These are phyloP conservation scores for Tachina grossa DNA, from an alignment of 2,888 invertebrate genomes.

Conservation along the genomic window DNA sequence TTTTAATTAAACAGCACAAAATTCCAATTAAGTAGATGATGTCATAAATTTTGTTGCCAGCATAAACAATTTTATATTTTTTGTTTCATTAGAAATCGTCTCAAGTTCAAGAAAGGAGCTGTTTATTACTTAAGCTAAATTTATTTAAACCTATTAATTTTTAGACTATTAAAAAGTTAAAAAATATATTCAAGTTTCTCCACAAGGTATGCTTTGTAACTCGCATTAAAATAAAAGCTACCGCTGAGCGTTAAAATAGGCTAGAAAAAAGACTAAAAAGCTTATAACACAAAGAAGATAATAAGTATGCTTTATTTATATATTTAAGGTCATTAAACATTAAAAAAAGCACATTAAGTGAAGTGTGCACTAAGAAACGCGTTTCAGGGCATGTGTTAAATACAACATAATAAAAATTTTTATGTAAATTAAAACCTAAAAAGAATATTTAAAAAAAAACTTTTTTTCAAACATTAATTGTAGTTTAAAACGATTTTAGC, in stretches of 20 bases:
- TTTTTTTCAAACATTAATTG: too few relatives aligned
- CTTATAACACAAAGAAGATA: not conserved
- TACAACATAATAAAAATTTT: not conserved
- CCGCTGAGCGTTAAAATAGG: not conserved
- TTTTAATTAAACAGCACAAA: slow-evolving; percentile 18
- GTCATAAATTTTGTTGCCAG: not conserved
- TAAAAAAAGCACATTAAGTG: not conserved
- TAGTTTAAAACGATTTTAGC: too few relatives aligned
- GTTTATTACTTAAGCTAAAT: not conserved
- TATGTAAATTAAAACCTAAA: too few relatives aligned
- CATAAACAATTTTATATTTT: not conserved
- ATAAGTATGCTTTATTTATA: not conserved
- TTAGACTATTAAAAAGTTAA: not conserved
- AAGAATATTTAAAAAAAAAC: too few relatives aligned
- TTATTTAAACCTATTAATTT: not conserved
- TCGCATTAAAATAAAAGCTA: not conserved
- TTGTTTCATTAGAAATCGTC: not conserved
- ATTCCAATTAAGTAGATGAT: slow-evolving; percentile 7
- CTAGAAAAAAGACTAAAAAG: not conserved
- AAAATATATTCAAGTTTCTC: not conserved
- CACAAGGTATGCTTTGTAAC: not conserved
- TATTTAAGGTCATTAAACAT: not conserved
- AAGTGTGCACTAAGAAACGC: not conserved
- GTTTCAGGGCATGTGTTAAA: not conserved
- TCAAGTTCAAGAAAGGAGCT: not conserved